Evolutionary conservation across 2,888 invertebrate genomes (phyloP).

Genomic region (Lissocephala sabroskyi): DNA sequence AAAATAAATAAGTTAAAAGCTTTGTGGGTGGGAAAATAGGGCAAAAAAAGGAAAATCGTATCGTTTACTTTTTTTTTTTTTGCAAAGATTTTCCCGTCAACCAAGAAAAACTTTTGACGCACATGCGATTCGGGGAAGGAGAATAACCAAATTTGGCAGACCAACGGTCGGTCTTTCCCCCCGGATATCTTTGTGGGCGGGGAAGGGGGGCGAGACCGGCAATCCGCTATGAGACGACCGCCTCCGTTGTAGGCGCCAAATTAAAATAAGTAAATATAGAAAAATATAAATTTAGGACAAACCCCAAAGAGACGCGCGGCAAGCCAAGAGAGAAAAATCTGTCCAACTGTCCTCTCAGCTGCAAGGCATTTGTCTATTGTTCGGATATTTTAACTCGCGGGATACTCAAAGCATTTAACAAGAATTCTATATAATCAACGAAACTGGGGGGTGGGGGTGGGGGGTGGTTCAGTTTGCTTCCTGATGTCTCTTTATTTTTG

Average conservation of each 20-base stretch:
- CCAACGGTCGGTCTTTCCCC: too few relatives aligned
- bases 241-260: conserved; percentile 14
- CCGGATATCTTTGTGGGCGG: too few relatives aligned
- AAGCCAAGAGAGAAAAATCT: background rate
- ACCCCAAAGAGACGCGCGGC: background rate
- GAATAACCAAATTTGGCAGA: conserved; percentile 1
- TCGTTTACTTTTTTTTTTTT: too few relatives aligned
- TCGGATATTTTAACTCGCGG: conserved; percentile 11
- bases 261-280: conserved; percentile 41
- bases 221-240: background rate
- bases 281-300: conserved; percentile 45
- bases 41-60: too few relatives aligned
- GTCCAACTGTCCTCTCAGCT: conserved; percentile 24
- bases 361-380: conserved; percentile 37
- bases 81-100: too few relatives aligned
- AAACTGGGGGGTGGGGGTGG: too few relatives aligned
- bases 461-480: conserved; percentile 18
- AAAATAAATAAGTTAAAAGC: too few relatives aligned
- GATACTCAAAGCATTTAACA: background rate
- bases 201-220: too few relatives aligned
- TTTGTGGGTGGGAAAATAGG: too few relatives aligned
- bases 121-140: too few relatives aligned
- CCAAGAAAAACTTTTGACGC: too few relatives aligned
- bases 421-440: too few relatives aligned
- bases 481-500: conserved; percentile 32